Conservation (phyloP, 2,797 vertebrate species). For the Xenopus petersii region DNA sequence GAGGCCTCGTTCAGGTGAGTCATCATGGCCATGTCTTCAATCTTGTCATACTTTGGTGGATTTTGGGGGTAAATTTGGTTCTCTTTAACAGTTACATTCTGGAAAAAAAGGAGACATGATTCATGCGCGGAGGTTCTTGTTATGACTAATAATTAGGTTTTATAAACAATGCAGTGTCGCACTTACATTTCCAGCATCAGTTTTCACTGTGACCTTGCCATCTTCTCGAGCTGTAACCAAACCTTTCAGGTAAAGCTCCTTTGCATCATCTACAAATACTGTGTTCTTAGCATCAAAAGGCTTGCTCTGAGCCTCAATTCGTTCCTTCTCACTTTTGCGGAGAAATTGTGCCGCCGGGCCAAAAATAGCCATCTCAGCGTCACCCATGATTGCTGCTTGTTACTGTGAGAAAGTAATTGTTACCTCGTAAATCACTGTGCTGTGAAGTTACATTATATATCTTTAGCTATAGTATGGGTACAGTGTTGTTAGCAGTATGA, state of each 20-base stretch:
- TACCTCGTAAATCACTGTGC: background rate
- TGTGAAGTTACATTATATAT: background rate
- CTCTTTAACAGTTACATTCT: constrained; percentile 68
- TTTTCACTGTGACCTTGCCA: constrained; percentile 72
- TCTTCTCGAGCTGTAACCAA: constrained; percentile 70
- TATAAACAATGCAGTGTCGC: background rate
- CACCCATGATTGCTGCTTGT: constrained; percentile 61
- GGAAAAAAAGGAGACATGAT: constrained; percentile 1
- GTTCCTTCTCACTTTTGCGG: constrained; percentile 75
- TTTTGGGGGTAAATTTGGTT: constrained; percentile 79
- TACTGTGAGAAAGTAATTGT: background rate
- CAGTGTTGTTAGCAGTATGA: background rate
- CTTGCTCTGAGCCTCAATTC: constrained; percentile 73
- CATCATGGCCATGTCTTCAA: constrained; percentile 82
- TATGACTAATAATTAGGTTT: background rate
- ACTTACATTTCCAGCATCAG: constrained; percentile 67
- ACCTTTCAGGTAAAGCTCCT: constrained; percentile 74
- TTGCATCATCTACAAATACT: constrained; percentile 73
- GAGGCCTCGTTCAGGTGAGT: constrained; percentile 78
- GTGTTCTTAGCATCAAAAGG: constrained; percentile 79
- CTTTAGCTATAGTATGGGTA: background rate
- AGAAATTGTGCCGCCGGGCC: constrained; percentile 74
- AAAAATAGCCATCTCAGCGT: constrained; percentile 71
- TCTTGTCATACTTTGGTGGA: constrained; percentile 79
- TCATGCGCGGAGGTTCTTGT: background rate